These are phyloP conservation scores for Nixonia krombeini DNA, from an alignment of 1,140 invertebrate genomes.

Conservation along the genomic window DNA sequence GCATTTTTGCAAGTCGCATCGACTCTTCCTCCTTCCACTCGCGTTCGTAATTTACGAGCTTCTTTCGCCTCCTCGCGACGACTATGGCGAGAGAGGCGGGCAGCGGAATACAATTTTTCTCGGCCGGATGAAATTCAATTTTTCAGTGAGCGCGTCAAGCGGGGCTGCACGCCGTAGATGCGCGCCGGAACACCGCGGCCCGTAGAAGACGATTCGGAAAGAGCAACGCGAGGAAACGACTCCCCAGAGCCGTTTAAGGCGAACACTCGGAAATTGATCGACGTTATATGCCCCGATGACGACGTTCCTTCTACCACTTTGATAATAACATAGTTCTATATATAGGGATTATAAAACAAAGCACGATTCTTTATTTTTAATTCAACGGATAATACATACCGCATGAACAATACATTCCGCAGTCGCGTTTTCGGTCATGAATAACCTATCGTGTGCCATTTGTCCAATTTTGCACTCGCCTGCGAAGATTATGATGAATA, in stretches of 20 bases:
- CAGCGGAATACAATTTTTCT: constrained; percentile 55
- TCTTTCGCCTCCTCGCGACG: constrained; percentile 21
- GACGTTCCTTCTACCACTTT: no score
- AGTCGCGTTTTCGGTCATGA: background rate
- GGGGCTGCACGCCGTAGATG: constrained; percentile 26
- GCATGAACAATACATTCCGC: no score
- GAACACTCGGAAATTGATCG: constrained; percentile 33
- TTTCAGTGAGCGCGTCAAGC: constrained; percentile 27
- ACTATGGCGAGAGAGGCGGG: constrained; percentile 20
- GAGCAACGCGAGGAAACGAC: constrained; percentile 57
- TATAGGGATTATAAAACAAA: no score
- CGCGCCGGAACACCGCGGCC: constrained; percentile 12
- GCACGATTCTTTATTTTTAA: no score
- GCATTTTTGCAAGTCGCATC: constrained; percentile 8
- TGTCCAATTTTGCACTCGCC: background rate
- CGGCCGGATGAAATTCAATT: constrained; percentile 54
- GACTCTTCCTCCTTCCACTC: constrained; percentile 1
- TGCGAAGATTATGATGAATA: constrained; percentile 12
- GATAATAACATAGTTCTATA: no score
- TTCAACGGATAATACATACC: no score
- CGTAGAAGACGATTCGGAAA: constrained; percentile 38
- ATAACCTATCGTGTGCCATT: no score
- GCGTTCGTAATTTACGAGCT: constrained; percentile 32
- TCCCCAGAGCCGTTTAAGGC: constrained; percentile 58
- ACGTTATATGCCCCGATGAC: no score